Conservation (phyloP, 1,140 invertebrate species). For the Drosophila nasuta region DNA sequence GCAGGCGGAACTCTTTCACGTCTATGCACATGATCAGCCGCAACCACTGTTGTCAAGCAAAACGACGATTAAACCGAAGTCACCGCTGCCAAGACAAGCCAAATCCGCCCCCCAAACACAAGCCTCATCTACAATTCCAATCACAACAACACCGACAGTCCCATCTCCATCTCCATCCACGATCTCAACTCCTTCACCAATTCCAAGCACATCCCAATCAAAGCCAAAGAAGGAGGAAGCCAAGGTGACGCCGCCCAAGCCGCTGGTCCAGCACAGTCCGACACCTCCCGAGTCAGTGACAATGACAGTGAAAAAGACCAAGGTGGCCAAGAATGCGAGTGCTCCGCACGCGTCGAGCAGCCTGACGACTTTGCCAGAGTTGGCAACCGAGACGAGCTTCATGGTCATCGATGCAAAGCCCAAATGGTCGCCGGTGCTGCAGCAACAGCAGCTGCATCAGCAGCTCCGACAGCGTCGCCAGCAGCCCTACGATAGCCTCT, state of each 20-base stretch:
- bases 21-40: conserved; percentile 32
- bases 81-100: too few relatives aligned
- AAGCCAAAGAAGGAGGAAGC: not conserved
- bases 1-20: conserved; percentile 50
- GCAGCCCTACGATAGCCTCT: conserved; percentile 28
- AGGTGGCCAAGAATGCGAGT: too few relatives aligned
- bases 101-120: too few relatives aligned
- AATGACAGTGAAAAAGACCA: too few relatives aligned
- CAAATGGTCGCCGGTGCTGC: not conserved
- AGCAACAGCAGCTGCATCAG: conserved; percentile 31
- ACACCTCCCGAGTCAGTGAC: too few relatives aligned
- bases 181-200: too few relatives aligned
- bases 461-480: conserved; percentile 42
- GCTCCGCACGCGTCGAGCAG: not conserved
- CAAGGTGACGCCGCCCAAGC: not conserved
- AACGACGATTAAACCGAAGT: too few relatives aligned
- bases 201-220: too few relatives aligned
- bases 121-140: too few relatives aligned
- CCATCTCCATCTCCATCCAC: too few relatives aligned
- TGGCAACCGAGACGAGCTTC: not conserved
- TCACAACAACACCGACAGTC: too few relatives aligned
- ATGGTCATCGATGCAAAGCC: not conserved
- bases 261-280: not conserved
- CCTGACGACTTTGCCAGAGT: not conserved
- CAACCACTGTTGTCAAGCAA: not conserved